phyloP scores from a whole-genome alignment of 1,140 invertebrate species.

The Chlorops oryzae region DNA sequence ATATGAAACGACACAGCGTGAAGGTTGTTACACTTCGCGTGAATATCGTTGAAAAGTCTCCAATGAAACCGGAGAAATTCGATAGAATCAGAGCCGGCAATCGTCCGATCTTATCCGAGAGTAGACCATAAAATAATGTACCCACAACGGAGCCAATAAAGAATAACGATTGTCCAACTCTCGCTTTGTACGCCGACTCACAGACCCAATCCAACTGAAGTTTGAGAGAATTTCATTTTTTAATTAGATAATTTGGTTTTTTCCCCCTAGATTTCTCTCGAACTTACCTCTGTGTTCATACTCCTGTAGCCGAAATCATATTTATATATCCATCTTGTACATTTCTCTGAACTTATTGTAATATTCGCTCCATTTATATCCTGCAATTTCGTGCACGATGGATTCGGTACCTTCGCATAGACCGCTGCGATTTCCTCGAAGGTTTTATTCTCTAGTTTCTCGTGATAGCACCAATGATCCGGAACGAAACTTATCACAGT shows the following conservation, averaged over 20 bases:
- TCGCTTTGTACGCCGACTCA: constrained; percentile 54
- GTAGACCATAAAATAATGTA: constrained; percentile 53
- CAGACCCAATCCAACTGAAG: constrained; percentile 59
- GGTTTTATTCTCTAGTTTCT: constrained; percentile 40
- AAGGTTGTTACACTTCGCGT: constrained; percentile 50
- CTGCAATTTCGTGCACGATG: constrained; percentile 36
- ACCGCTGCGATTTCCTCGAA: constrained; percentile 40
- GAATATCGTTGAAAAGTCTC: constrained; percentile 54
- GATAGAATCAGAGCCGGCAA: constrained; percentile 54
- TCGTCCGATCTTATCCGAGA: constrained; percentile 56
- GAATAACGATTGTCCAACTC: constrained; percentile 56
- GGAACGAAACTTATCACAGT: constrained; percentile 54
- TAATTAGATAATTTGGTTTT: neutral
- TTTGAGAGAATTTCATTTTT: neutral
- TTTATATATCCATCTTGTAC: constrained; percentile 51
- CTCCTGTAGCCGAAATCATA: constrained; percentile 52
- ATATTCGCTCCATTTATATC: constrained; percentile 26
- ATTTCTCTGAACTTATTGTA: constrained; percentile 34
- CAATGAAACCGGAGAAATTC: constrained; percentile 53
- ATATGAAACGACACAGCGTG: constrained; percentile 53
- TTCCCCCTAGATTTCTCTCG: too few relatives aligned
- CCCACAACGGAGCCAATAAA: constrained; percentile 58
- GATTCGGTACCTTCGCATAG: constrained; percentile 33
- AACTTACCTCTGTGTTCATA: constrained; percentile 53
- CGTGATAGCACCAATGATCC: constrained; percentile 48